Conservation (phyloP, 2,113 vertebrate genomes). For the Pseudolaguvia tuberculata region DNA sequence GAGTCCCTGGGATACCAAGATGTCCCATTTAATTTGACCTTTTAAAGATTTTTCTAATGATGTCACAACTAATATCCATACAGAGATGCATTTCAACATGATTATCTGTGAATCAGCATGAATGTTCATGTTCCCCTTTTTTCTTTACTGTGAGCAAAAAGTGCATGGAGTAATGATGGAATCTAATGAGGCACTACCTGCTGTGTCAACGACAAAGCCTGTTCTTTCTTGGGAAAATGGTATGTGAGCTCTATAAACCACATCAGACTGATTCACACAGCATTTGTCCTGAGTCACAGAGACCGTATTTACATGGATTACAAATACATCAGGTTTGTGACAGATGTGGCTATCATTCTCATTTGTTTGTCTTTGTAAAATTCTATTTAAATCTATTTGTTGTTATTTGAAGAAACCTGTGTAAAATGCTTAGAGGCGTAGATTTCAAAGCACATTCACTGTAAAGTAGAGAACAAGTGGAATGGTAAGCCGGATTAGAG, state of each 20-base stretch:
- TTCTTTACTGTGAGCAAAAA: background rate
- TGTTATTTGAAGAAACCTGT: too few species aligned
- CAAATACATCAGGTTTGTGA: background rate
- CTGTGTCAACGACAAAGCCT: slow-evolving; percentile 3
- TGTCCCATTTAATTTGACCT: background rate
- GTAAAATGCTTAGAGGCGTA: slow-evolving; percentile 20
- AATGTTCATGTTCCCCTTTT: background rate
- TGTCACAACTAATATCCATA: background rate
- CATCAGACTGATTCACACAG: background rate
- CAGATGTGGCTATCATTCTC: too few species aligned
- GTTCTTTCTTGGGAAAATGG: background rate
- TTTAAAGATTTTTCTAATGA: background rate
- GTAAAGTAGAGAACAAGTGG: slow-evolving; percentile 30
- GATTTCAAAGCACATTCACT: background rate
- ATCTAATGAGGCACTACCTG: slow-evolving; percentile 9
- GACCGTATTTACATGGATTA: background rate
- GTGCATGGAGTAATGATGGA: background rate
- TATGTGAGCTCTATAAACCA: background rate
- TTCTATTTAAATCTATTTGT: background rate
- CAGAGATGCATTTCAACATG: background rate
- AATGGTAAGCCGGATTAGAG: slow-evolving; percentile 39
- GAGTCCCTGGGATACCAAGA: background rate
- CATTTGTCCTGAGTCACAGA: background rate
- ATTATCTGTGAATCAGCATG: background rate
- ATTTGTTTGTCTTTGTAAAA: background rate